Evolutionary conservation across 2,113 vertebrate genomes (phyloP), one percentile per base, ranked within the genome.

Genomic region (Pteruthius melanotis): DNA sequence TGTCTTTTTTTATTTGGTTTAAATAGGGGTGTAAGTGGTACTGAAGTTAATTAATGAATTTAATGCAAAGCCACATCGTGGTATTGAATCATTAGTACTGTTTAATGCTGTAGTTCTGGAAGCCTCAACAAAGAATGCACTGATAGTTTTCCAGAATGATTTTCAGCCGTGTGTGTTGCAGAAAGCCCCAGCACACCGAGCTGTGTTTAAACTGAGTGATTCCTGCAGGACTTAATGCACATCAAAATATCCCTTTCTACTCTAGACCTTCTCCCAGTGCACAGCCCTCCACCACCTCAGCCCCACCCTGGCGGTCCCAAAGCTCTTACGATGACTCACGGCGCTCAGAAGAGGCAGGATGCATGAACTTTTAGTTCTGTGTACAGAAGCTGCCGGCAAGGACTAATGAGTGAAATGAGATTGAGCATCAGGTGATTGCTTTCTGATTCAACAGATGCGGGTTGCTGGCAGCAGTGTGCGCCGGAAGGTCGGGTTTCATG

Each of bases 141-240:
- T 87, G 63, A 3, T 16, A 22, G 22, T 44, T 82, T 71, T 63
- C 31, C 78, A 65, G 33, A 61, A 12, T 1, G 2, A 4, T 64
- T 71, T 69, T 64, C 0, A 0, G 4, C 10, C 7, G 0, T 7
- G 2, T 13, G 1, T 44, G 13, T 24, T 4, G 0, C 69, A 68
- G 78, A 77, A 72, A 69, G 31, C 35, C 60, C 63, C 83, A 50
- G 2, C 0, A 0, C 53, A 15, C 59, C 14, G 6, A 64, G 39
- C 68, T 74, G 31, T 70, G 3, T 61, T 39, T 42, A 33, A 65
- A 61, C 2, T 1, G 26, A 31, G 18, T 5, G 40, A n/a, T 40
- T 89, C 44, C 52, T 31, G 54, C 35, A 42, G 40, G 64, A 76
- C 8, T 68, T 64, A 15, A 10, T 27, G 49, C 27, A 37, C 50